Conservation (phyloP, 2,113 vertebrate genomes). For the Galbula dea region DNA sequence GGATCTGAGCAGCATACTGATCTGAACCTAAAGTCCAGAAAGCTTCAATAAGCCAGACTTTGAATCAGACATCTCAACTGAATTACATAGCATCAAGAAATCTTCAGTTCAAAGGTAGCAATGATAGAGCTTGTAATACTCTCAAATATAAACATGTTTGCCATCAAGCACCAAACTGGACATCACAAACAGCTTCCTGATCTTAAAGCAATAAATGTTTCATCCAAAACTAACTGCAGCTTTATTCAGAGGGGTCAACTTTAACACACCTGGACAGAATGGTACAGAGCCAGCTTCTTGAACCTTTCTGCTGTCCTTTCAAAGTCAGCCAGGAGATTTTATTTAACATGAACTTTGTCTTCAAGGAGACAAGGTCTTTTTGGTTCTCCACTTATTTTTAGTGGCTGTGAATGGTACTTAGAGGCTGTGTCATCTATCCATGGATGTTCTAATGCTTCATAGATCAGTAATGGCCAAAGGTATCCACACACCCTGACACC, state of each 20-base stretch:
- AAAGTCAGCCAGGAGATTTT: background rate
- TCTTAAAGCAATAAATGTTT: background rate
- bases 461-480: background rate
- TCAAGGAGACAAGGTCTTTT: background rate
- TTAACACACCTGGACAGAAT: background rate
- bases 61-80: background rate
- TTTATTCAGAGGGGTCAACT: background rate
- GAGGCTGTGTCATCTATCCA: background rate
- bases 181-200: slow-evolving; percentile 17
- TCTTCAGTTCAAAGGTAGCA: background rate
- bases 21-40: background rate
- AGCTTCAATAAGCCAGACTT: background rate
- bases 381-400: background rate
- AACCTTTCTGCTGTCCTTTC: background rate
- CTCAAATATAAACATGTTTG: background rate
- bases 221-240: background rate
- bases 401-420: background rate
- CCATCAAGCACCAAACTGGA: background rate
- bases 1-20: background rate
- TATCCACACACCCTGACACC: background rate
- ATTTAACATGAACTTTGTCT: background rate
- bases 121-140: background rate
- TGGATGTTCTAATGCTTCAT: background rate
- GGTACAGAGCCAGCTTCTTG: background rate
- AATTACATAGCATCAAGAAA: background rate